Conservation (phyloP, 2,797 vertebrate genomes). For the Parotocinclus haroldoi region DNA sequence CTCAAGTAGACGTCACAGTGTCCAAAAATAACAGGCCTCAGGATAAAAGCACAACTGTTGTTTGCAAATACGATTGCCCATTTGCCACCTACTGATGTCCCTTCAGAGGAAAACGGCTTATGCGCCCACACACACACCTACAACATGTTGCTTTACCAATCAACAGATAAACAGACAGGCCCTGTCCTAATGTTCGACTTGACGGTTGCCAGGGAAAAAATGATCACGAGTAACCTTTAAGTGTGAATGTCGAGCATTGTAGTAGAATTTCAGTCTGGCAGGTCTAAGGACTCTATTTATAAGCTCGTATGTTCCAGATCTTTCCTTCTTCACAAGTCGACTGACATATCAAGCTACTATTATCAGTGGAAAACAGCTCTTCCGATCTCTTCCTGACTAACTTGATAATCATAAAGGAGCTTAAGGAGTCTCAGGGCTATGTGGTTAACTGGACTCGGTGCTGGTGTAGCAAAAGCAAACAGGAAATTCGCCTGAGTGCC, state of each 20-base stretch:
- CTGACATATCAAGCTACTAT: conserved; percentile 53
- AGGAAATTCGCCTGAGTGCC: no score
- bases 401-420: no score
- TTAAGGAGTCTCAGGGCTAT: no score
- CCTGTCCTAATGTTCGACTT: conserved; percentile 21
- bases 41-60: conserved; percentile 74
- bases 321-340: conserved; percentile 56
- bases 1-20: conserved; percentile 67
- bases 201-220: conserved; percentile 71
- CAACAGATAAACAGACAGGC: conserved; percentile 15
- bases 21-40: conserved; percentile 73
- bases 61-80: conserved; percentile 81
- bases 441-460: no score
- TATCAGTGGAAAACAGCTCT: conserved; percentile 10
- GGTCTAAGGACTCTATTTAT: conserved; percentile 72
- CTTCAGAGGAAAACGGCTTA: conserved; percentile 58
- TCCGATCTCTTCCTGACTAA: conserved; percentile 14
- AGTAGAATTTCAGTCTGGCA: conserved; percentile 67
- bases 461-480: no score
- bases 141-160: conserved; percentile 38
- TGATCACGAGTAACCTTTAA: conserved; percentile 73
- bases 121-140: conserved; percentile 32
- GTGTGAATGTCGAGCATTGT: conserved; percentile 70
- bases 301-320: conserved; percentile 71
- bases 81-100: conserved; percentile 61